phyloP scores from a whole-genome alignment of 1,140 invertebrate genomes.

The Neodiprion lecontei region DNA sequence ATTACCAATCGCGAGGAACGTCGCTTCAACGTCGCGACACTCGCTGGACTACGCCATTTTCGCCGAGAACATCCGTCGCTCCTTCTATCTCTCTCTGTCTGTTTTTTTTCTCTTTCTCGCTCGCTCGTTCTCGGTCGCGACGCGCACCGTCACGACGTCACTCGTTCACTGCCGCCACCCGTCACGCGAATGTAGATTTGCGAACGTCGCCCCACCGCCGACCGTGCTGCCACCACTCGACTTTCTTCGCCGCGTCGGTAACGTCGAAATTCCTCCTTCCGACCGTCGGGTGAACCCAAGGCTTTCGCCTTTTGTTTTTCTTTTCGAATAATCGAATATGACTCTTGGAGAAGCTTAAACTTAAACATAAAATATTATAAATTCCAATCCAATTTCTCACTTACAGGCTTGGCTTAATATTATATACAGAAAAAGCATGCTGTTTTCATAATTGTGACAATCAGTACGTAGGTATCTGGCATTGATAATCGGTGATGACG shows the following conservation, averaged over 20 bases:
- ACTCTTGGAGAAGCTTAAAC: too few species aligned
- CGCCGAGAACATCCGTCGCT: background rate
- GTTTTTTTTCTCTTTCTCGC: background rate
- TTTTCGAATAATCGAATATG: too few species aligned
- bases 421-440: too few species aligned
- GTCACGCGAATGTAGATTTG: background rate
- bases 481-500: too few species aligned
- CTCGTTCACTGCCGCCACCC: background rate
- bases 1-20: too few species aligned
- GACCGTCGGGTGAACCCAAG: too few species aligned
- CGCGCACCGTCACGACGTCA: slow-evolving; percentile 1
- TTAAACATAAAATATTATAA: too few species aligned
- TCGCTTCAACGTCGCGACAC: background rate
- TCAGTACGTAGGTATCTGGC: too few species aligned
- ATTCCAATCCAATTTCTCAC: too few species aligned
- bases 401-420: too few species aligned
- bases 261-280: background rate
- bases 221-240: background rate
- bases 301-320: too few species aligned
- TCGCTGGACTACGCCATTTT: background rate
- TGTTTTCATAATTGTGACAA: too few species aligned
- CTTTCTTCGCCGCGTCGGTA: background rate
- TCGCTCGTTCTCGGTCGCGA: background rate
- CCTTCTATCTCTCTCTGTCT: background rate
- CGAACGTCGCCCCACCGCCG: background rate